These are phyloP conservation scores for Astyanax mexicanus DNA, from an alignment of 2,797 vertebrate species.

Conservation along the genomic window DNA sequence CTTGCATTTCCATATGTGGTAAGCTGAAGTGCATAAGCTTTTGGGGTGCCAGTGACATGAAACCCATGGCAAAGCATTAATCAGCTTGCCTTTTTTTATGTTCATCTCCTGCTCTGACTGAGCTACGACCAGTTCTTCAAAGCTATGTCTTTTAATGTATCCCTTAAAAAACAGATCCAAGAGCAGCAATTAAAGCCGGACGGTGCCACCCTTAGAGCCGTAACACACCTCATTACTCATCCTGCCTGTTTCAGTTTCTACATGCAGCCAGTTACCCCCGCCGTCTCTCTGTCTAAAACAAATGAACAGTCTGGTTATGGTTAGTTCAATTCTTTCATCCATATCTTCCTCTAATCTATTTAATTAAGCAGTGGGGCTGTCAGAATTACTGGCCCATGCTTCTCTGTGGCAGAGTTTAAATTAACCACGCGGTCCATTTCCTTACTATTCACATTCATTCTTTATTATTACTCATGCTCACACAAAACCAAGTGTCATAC, in stretches of 20 bases:
- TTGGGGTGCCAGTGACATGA: conserved; percentile 52
- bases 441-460: too few relatives aligned
- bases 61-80: conserved; percentile 53
- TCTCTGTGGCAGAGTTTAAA: background rate
- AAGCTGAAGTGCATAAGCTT: conserved; percentile 46
- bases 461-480: background rate
- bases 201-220: conserved; percentile 16
- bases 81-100: conserved; percentile 59
- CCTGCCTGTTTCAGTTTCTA: conserved; percentile 2
- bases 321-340: conserved; percentile 45
- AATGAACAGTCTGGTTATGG: conserved; percentile 49
- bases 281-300: background rate
- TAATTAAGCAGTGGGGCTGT: background rate
- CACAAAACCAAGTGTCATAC: background rate
- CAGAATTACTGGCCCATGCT: background rate
- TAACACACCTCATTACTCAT: conserved; percentile 52
- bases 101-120: conserved; percentile 46
- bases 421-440: background rate
- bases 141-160: conserved; percentile 25
- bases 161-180: conserved; percentile 25
- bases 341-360: conserved; percentile 31
- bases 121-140: conserved; percentile 40
- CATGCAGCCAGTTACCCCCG: background rate
- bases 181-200: conserved; percentile 15
- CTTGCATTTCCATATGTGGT: conserved; percentile 48